These are phyloP conservation scores for Epistrophe grossulariae DNA, from an alignment of 2,888 invertebrate species.

Conservation along the genomic window DNA sequence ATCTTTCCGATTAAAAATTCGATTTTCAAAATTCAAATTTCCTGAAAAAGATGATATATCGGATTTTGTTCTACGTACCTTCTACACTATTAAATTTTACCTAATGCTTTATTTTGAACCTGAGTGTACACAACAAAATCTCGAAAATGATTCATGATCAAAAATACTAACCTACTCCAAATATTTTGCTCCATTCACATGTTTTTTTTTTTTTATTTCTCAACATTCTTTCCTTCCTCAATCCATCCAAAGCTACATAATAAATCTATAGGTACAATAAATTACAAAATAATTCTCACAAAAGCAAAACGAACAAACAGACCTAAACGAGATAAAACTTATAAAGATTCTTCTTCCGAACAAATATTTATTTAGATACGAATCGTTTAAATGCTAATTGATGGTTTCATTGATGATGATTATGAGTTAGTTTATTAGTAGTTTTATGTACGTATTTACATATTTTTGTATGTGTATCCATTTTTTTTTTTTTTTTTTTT, in stretches of 20 bases:
- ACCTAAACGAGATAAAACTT: slow-evolving; percentile 5
- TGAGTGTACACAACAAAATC: neutral
- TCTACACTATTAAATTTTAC: too few species aligned
- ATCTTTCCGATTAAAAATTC: too few species aligned
- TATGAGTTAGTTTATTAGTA: slow-evolving; percentile 27
- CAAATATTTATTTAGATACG: slow-evolving; percentile 54
- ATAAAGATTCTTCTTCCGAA: slow-evolving; percentile 26
- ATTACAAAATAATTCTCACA: slow-evolving; percentile 18
- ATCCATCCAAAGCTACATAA: neutral
- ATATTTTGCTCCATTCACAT: neutral
- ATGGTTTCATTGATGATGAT: slow-evolving; percentile 51
- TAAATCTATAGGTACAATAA: neutral
- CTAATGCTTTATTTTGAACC: too few species aligned
- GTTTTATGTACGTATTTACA: too few species aligned
- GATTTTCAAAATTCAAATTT: too few species aligned
- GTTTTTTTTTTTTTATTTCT: neutral
- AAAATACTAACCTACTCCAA: slow-evolving; percentile 8
- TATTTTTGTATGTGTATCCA: neutral
- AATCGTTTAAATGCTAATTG: slow-evolving; percentile 70
- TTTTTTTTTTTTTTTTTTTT: neutral
- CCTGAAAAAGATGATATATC: too few species aligned
- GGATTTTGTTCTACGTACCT: too few species aligned
- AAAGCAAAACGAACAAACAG: neutral
- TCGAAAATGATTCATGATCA: neutral
- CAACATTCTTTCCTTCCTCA: neutral